These are phyloP conservation scores for Drosophila tsacasi DNA, from an alignment of 1,140 invertebrate genomes.

Conservation along the genomic window DNA sequence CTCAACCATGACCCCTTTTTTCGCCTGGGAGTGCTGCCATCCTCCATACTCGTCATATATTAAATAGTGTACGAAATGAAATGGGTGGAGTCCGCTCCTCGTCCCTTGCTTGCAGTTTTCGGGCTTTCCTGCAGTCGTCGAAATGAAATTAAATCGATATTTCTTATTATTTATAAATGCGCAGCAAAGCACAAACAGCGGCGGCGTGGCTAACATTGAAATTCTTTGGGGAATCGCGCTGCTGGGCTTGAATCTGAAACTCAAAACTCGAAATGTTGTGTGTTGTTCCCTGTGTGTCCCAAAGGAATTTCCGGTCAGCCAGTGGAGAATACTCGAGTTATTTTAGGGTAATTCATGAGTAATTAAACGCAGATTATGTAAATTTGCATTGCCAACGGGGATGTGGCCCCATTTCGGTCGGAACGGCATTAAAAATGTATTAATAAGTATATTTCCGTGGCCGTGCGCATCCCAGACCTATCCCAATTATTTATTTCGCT, in stretches of 20 bases:
- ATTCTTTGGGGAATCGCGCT: conserved; percentile 41
- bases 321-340: not conserved
- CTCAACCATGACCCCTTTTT: conserved; percentile 57
- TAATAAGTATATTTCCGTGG: conserved; percentile 33
- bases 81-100: not conserved
- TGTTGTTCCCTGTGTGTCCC: not conserved
- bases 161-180: conserved; percentile 80
- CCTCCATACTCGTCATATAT: conserved; percentile 4
- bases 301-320: conserved; percentile 10
- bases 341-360: conserved; percentile 22
- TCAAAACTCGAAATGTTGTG: conserved; percentile 1
- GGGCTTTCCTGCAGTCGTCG: conserved; percentile 30
- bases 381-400: conserved; percentile 32
- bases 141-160: conserved; percentile 77
- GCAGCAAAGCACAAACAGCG: conserved; percentile 23
- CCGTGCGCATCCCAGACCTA: conserved; percentile 62
- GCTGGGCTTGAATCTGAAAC: conserved; percentile 14
- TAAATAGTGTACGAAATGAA: conserved; percentile 7
- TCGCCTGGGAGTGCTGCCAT: conserved; percentile 18
- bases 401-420: conserved; percentile 15
- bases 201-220: conserved; percentile 13
- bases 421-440: conserved; percentile 21
- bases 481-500: conserved; percentile 60
- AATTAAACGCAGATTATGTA: conserved; percentile 58
- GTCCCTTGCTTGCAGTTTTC: conserved; percentile 42